Conservation (phyloP, 2,888 invertebrate genomes). For the Bursaphelenchus okinawaensis region DNA sequence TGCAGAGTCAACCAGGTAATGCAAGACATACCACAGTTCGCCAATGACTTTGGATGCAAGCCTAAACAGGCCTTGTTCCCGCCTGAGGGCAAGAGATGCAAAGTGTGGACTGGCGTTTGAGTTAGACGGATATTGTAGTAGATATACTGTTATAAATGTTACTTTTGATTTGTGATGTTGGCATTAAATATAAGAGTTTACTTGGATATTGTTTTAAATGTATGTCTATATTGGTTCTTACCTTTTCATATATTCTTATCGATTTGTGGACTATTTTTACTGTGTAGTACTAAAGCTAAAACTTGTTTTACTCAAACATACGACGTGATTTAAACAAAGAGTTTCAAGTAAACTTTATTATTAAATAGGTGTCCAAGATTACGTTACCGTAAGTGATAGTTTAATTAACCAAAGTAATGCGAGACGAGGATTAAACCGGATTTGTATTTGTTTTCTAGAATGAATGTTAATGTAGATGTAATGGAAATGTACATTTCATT, state of each 20-base stretch:
- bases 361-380: neutral
- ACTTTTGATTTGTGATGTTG: neutral
- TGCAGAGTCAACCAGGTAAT: constrained; percentile 48
- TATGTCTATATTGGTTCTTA: no score
- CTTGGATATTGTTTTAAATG: no score
- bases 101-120: constrained; percentile 50
- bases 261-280: neutral
- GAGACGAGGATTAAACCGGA: neutral
- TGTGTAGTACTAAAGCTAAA: neutral
- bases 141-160: neutral
- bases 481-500: no score
- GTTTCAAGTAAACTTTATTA: no score
- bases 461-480: neutral
- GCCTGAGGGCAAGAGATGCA: constrained; percentile 33
- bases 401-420: neutral
- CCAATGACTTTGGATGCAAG: constrained; percentile 42
- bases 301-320: no score
- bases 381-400: neutral
- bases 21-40: constrained; percentile 50
- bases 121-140: neutral
- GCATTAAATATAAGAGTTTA: no score
- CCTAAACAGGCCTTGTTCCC: constrained; percentile 42
- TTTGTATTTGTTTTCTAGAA: neutral
- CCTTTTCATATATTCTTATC: no score
- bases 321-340: no score